These are phyloP conservation scores for Peromyscus attwateri DNA, from an alignment of 2,797 vertebrate genomes.

Conservation along the genomic window DNA sequence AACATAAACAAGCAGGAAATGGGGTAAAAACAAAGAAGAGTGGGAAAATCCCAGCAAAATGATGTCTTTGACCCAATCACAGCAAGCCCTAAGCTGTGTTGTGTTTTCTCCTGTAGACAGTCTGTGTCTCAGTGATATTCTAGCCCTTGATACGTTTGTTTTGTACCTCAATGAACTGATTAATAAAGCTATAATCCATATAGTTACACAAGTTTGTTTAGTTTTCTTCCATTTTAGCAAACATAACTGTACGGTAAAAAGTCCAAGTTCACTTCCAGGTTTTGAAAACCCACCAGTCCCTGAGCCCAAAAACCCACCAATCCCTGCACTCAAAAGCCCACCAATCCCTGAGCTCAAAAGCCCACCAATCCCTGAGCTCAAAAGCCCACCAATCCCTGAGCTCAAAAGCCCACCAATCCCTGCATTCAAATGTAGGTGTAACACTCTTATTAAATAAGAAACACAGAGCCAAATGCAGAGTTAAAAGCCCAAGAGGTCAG, in stretches of 20 bases:
- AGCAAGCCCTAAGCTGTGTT: not conserved
- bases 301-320: not conserved
- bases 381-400: too few relatives aligned
- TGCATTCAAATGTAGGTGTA: too few relatives aligned
- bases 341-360: not conserved
- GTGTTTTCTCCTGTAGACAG: not conserved
- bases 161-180: not conserved
- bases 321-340: not conserved
- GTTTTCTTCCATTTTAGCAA: conserved; percentile 21
- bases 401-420: too few relatives aligned
- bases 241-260: not conserved
- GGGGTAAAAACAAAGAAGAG: not conserved
- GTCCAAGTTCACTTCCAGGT: not conserved
- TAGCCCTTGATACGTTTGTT: not conserved
- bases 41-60: not conserved
- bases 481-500: too few relatives aligned
- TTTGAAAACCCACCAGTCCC: not conserved
- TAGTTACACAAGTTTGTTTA: not conserved
- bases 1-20: not conserved
- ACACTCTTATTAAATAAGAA: too few relatives aligned
- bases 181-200: not conserved
- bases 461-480: too few relatives aligned
- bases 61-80: not conserved
- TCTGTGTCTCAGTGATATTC: not conserved
- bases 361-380: not conserved